A percentile compares a stretch with the other conserved stretches of the same genome.
Conservation (phyloP, 2,888 invertebrate genomes). For the Drosophila hamatofila region DNA sequence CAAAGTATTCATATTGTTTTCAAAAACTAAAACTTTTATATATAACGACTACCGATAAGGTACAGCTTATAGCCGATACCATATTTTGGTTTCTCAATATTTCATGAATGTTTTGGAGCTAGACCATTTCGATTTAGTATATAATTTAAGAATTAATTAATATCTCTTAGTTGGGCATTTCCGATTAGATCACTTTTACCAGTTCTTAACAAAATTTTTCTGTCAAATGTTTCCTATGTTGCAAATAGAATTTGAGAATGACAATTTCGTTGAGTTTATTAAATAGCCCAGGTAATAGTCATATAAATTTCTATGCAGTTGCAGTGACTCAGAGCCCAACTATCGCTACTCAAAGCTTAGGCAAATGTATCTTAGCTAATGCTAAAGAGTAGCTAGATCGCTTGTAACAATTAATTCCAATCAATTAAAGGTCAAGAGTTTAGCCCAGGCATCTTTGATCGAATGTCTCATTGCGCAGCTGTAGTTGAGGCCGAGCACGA, state of each 20-base stretch:
- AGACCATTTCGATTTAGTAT: too few species aligned
- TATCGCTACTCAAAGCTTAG: background rate
- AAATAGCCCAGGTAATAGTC: background rate
- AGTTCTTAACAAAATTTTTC: too few species aligned
- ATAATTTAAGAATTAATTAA: too few species aligned
- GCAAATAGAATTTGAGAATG: background rate
- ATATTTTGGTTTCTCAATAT: too few species aligned
- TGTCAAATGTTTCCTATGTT: background rate
- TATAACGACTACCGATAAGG: too few species aligned
- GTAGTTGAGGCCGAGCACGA: conserved; percentile 8
- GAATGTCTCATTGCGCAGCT: conserved; percentile 2
- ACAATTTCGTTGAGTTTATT: background rate
- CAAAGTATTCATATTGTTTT: too few species aligned
- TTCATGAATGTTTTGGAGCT: too few species aligned
- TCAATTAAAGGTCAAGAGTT: conserved; percentile 11
- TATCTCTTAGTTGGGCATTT: too few species aligned
- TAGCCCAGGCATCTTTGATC: background rate
- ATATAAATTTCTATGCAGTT: background rate
- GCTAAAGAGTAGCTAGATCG: background rate
- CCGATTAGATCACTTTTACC: too few species aligned
- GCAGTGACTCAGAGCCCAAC: background rate
- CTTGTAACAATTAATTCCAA: conserved; percentile 1
- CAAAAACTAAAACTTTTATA: too few species aligned
- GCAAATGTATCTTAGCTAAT: background rate
- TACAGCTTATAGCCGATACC: too few species aligned